Conservation (phyloP, 2,113 vertebrate genomes). For the Delphinapterus leucas region DNA sequence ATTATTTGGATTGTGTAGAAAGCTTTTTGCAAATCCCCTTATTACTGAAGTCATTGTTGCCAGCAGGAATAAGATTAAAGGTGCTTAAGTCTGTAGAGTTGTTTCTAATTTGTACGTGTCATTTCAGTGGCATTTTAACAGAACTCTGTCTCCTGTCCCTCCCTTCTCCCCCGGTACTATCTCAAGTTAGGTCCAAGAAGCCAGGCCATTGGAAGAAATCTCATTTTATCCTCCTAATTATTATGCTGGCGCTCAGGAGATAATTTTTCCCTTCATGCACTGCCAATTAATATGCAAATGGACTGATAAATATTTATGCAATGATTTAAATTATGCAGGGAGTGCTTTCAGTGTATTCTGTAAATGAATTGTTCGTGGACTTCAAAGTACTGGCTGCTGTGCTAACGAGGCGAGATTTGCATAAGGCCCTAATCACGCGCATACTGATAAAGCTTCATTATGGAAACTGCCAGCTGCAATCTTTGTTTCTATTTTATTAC, state of each 20-base stretch:
- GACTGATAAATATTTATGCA: conserved; percentile 99
- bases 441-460: conserved; percentile 99
- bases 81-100: conserved; percentile 87
- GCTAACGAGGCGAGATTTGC: conserved; percentile 99
- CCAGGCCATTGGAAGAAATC: conserved; percentile 87
- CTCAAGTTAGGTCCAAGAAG: conserved; percentile 85
- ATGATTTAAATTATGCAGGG: conserved; percentile 97
- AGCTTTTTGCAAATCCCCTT: conserved; percentile 86
- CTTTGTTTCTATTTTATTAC: conserved; percentile 98
- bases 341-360: conserved; percentile 97
- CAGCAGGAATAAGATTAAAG: conserved; percentile 88
- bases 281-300: conserved; percentile 99
- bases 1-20: conserved; percentile 86
- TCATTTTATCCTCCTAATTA: conserved; percentile 96
- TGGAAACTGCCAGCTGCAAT: conserved; percentile 99
- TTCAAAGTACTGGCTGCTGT: conserved; percentile 98
- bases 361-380: conserved; percentile 99
- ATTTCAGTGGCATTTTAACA: conserved; percentile 86
- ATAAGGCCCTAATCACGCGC: conserved; percentile 99
- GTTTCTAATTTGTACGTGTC: conserved; percentile 87
- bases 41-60: conserved; percentile 88
- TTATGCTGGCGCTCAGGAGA: conserved; percentile 89
- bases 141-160: conserved; percentile 80
- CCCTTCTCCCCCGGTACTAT: conserved; percentile 80
- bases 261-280: conserved; percentile 91